Percentiles rank a stretch among this genome's conserved stretches.
phyloP scores from a whole-genome alignment of 92 coral and sea anemone genomes.

The Chrysogorgia sp. region DNA sequence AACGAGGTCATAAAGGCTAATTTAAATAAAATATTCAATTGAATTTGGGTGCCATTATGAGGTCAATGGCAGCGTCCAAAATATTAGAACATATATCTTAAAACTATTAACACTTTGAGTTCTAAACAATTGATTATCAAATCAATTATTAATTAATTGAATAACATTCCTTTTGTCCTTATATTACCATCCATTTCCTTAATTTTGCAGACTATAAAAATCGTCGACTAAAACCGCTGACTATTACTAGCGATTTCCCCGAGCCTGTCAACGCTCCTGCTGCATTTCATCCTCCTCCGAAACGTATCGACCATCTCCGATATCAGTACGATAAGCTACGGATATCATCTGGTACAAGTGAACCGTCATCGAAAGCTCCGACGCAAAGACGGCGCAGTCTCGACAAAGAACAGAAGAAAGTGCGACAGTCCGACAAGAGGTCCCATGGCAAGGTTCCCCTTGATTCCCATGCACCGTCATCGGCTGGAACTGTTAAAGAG shows the following conservation, averaged over 20 bases:
- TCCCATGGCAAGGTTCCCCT: slow-evolving; percentile 23
- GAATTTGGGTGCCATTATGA: too few relatives aligned
- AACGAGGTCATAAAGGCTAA: too few relatives aligned
- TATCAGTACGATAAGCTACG: slow-evolving; percentile 87
- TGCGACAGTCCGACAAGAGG: slow-evolving; percentile 28
- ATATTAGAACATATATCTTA: too few relatives aligned
- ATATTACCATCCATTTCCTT: background rate
- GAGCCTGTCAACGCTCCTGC: slow-evolving; percentile 81
- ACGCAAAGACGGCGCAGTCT: slow-evolving; percentile 23
- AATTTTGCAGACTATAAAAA: slow-evolving; percentile 8
- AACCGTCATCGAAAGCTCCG: slow-evolving; percentile 28
- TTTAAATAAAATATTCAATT: too few relatives aligned
- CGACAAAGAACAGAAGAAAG: background rate
- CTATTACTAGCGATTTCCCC: slow-evolving; percentile 52
- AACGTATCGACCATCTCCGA: slow-evolving; percentile 76
- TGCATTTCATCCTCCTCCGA: slow-evolving; percentile 80
- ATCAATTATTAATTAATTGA: too few relatives aligned
- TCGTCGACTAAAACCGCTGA: slow-evolving; percentile 25
- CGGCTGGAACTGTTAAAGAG: slow-evolving; percentile 71
- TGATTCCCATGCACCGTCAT: slow-evolving; percentile 40
- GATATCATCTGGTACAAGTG: slow-evolving; percentile 52
- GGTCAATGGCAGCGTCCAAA: too few relatives aligned
- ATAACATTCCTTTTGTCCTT: too few relatives aligned
- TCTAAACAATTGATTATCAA: too few relatives aligned
- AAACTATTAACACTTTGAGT: too few relatives aligned